phyloP scores from a whole-genome alignment of 2,797 vertebrate species.

The Clarias platycephalus region DNA sequence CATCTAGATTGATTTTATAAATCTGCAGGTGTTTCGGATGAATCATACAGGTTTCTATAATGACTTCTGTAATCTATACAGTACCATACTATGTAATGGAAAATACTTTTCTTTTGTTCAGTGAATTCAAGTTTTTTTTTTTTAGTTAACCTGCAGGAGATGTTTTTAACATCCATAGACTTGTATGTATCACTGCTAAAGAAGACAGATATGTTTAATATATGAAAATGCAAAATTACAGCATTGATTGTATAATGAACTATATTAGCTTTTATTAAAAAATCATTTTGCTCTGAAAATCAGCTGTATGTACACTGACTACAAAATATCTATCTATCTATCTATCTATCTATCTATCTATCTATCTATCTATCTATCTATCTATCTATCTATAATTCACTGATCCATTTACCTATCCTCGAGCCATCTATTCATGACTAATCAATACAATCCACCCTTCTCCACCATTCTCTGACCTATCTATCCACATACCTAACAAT shows the following conservation, averaged over 20 bases:
- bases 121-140: not conserved
- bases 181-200: not conserved
- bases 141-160: not conserved
- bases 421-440: not conserved
- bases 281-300: not conserved
- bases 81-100: not conserved
- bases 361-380: not conserved
- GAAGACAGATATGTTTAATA: not conserved
- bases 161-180: not conserved
- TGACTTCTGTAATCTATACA: not conserved
- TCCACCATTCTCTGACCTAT: not conserved
- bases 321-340: not conserved
- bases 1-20: slow-evolving; percentile 54
- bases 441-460: not conserved
- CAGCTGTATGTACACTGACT: not conserved
- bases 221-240: not conserved
- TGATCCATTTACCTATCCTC: not conserved
- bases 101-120: not conserved
- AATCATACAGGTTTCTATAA: slow-evolving; percentile 3
- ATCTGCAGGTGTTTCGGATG: not conserved
- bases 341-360: slow-evolving; percentile 4
- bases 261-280: not conserved
- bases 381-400: no score
- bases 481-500: not conserved
- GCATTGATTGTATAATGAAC: not conserved